A percentile compares a stretch with the other conserved stretches of the same genome.
These are phyloP conservation scores for Amiota mariae DNA, from an alignment of 2,888 invertebrate species.

Conservation along the genomic window DNA sequence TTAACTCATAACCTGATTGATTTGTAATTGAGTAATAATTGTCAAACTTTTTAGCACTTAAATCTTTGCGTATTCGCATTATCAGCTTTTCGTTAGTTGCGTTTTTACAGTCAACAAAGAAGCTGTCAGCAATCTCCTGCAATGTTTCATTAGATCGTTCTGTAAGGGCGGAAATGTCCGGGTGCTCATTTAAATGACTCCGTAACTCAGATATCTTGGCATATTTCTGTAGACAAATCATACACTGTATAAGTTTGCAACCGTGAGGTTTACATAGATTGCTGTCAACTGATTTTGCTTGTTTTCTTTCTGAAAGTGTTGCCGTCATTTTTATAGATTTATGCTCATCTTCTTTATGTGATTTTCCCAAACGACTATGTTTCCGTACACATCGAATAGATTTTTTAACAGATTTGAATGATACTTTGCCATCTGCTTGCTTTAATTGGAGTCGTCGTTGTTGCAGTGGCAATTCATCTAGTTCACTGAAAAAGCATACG, in stretches of 20 bases:
- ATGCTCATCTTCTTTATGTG: neutral
- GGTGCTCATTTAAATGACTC: constrained; percentile 66
- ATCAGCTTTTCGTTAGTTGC: constrained; percentile 52
- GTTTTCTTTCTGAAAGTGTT: constrained; percentile 50
- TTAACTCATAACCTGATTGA: constrained; percentile 70
- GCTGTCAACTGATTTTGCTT: constrained; percentile 56
- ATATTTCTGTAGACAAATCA: constrained; percentile 70
- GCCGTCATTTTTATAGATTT: neutral
- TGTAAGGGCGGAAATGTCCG: constrained; percentile 50
- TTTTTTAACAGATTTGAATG: no score
- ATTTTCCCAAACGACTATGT: neutral
- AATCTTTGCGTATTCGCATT: constrained; percentile 55
- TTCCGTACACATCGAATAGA: no score
- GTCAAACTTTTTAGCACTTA: constrained; percentile 56
- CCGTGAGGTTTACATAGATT: constrained; percentile 70
- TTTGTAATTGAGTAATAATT: constrained; percentile 72
- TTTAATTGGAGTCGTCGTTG: neutral
- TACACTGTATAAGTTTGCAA: constrained; percentile 70
- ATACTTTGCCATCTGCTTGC: no score
- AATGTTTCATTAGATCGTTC: constrained; percentile 41
- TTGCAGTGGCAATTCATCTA: constrained; percentile 9
- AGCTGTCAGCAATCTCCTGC: constrained; percentile 56
- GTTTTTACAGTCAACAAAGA: constrained; percentile 62
- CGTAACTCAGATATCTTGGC: constrained; percentile 66
- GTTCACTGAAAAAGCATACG: neutral